Conservation (phyloP, 2,797 vertebrate genomes). For the Phrynocephalus forsythii region DNA sequence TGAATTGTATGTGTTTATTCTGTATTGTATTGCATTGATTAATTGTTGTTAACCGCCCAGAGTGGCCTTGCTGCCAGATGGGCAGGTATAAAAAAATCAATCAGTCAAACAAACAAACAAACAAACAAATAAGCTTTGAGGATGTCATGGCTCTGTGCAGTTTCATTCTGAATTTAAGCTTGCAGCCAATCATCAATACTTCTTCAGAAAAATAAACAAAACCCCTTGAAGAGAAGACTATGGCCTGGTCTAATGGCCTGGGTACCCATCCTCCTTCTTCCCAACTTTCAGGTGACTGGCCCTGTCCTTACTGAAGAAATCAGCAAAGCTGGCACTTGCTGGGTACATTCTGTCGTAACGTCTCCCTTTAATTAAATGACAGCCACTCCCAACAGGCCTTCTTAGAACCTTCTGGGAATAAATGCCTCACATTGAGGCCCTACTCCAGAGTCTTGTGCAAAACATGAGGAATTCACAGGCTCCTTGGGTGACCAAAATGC, state of each 20-base stretch:
- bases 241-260: not conserved
- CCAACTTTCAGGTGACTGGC: not conserved
- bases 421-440: not conserved
- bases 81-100: too few species aligned
- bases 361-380: not conserved
- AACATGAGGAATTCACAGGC: not conserved
- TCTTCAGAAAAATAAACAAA: slow-evolving; percentile 4
- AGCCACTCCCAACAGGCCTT: not conserved
- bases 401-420: not conserved
- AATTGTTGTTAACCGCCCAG: too few species aligned
- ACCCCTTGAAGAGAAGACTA: slow-evolving; percentile 16
- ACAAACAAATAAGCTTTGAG: not conserved
- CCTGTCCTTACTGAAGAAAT: not conserved
- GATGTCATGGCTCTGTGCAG: not conserved
- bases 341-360: not conserved
- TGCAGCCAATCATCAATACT: not conserved
- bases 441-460: not conserved
- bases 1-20: too few species aligned
- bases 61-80: too few species aligned
- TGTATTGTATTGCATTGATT: too few species aligned
- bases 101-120: too few species aligned
- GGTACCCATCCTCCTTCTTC: not conserved
- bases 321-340: not conserved
- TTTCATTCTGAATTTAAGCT: not conserved
- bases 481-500: not conserved